Conservation (phyloP, 2,113 vertebrate genomes). For the Macrotis lagotis region DNA sequence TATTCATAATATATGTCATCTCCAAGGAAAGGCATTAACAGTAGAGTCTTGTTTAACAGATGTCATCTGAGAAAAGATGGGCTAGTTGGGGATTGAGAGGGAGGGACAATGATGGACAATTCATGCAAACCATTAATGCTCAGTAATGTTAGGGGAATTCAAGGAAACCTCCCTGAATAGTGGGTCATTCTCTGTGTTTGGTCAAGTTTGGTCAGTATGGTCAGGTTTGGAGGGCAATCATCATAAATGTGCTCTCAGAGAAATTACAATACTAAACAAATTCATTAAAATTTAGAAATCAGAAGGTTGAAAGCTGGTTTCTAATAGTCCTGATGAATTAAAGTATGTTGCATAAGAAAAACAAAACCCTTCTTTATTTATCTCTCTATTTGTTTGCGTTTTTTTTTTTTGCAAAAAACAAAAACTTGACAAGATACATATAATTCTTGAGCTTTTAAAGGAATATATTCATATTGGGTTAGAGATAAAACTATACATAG, state of each 20-base stretch:
- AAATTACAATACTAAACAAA: neutral
- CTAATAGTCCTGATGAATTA: neutral
- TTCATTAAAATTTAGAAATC: constrained; percentile 16
- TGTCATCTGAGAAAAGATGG: neutral
- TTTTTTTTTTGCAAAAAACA: too few relatives aligned
- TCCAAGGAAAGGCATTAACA: neutral
- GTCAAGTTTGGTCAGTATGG: too few relatives aligned
- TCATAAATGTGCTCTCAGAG: neutral
- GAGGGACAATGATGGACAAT: neutral
- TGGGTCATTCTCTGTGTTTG: neutral
- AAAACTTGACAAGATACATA: too few relatives aligned
- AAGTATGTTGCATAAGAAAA: neutral
- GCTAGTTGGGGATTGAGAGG: neutral
- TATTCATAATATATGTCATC: neutral
- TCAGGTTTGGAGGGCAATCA: neutral
- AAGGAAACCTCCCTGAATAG: neutral
- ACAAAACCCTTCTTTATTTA: neutral
- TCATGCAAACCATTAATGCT: neutral
- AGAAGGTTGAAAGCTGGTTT: constrained; percentile 18
- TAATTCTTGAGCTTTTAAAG: constrained; percentile 8
- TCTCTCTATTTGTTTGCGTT: too few relatives aligned
- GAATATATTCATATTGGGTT: neutral
- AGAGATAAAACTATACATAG: neutral
- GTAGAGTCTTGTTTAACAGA: neutral
- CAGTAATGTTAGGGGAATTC: neutral